Conservation (phyloP, 2,888 invertebrate genomes). For the Aphrophora alni region DNA sequence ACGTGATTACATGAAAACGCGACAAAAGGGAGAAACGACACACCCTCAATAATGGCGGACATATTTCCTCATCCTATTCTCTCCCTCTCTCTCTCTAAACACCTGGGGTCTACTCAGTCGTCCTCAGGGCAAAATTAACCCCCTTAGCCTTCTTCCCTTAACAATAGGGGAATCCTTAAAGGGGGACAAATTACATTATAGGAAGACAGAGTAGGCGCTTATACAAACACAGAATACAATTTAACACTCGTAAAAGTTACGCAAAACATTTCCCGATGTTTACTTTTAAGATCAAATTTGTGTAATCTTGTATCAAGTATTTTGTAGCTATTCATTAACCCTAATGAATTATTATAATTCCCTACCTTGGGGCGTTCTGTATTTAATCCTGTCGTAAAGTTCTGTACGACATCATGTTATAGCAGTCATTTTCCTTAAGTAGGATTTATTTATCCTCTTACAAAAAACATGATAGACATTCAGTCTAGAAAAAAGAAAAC, state of each 20-base stretch:
- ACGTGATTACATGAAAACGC: neutral
- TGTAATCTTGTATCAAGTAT: neutral
- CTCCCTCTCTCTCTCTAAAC: neutral
- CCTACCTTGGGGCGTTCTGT: neutral
- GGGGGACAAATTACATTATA: neutral
- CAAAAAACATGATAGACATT: neutral
- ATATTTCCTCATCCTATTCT: neutral
- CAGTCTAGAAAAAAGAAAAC: neutral
- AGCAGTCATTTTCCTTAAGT: neutral
- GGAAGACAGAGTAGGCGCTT: neutral
- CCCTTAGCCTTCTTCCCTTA: constrained; percentile 7
- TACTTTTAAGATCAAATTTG: constrained; percentile 2
- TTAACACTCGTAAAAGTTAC: neutral
- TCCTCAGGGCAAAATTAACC: neutral
- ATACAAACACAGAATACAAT: neutral
- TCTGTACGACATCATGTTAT: neutral
- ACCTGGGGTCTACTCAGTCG: neutral
- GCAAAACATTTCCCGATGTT: neutral
- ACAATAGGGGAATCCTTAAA: neutral
- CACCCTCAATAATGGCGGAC: constrained; percentile 9
- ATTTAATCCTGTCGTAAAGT: neutral
- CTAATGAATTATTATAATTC: neutral
- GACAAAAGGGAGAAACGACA: neutral
- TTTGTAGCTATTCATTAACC: neutral
- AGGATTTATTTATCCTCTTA: neutral